Evolutionary conservation across 2,797 vertebrate species (phyloP), one percentile per base, ranked within the genome.

Genomic region (Pteronotus mesoamericanus): DNA sequence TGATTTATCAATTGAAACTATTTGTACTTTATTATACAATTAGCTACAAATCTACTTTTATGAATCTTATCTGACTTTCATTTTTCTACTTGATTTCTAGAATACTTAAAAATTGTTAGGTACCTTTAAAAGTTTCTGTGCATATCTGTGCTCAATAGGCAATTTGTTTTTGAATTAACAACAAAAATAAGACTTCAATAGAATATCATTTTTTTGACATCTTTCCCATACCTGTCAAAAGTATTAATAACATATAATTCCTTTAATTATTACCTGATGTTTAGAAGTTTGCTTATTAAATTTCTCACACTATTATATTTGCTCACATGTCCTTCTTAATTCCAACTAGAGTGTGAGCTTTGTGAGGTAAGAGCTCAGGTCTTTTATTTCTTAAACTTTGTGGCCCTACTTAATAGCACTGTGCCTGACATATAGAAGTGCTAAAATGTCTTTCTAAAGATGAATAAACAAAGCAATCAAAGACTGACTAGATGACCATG

Each of bases 31-130:
- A 10, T 71, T 93, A 74, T 3, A 37, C 15, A 51, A 48, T 48
- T 3, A 37, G 34, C 32, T 94, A 77, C 3, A 85, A 69, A 26
- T 87, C 19, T 46, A 22, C 19, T 86, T 89, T 93, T 59, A 24
- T 42, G n/a, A 6, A 85, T 51, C 11, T 32, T 59, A 59, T 42
- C 32, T 85, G 51, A 80, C 26, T 91, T n/a, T 1, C 22, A 78
- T 66, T 93, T 94, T 94, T 77, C 53, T 79, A n/a, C 26, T 48
- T 95, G 86, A 72, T 86, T 86, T 37, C 61, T 69, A 69, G 39
- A 91, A 34, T 80, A 44, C 16, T 44, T 92, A 18, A n/a, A 93
- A 95, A 46, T 69, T 24, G 9, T 53, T 46, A 37, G n/a, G 0
- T 34, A 39, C 4, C 29, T 85, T 86, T 92, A 32, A 46, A 48